Evolutionary conservation across 2,113 vertebrate species (phyloP).

Genomic region (Vireo altiloquus): DNA sequence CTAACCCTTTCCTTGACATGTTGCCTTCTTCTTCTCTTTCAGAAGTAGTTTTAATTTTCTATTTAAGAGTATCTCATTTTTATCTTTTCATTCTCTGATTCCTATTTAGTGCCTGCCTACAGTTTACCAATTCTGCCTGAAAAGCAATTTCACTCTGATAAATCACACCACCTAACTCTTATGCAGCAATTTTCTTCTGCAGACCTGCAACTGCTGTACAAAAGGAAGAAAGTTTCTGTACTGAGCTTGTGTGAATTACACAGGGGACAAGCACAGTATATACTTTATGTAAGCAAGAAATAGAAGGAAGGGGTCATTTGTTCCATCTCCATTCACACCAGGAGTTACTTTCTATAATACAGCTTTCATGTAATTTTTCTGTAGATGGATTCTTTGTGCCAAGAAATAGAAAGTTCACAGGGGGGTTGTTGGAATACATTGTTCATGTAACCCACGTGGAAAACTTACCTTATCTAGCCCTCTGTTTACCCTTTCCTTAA

Average conservation of each 20-base stretch:
- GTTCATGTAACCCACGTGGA: background rate
- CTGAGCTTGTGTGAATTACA: background rate
- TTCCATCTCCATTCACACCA: background rate
- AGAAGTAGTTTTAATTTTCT: background rate
- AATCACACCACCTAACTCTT: background rate
- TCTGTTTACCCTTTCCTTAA: background rate
- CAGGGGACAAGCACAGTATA: background rate
- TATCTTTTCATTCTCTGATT: background rate
- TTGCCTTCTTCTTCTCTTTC: background rate
- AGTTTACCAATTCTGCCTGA: background rate
- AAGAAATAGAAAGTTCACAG: background rate
- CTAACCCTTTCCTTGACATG: background rate
- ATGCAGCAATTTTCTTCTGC: background rate
- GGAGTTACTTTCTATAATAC: background rate
- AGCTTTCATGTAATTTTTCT: background rate
- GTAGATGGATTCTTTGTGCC: background rate
- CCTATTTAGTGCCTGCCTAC: background rate
- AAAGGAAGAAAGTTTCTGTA: background rate
- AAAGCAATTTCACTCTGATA: background rate
- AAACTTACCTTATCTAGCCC: background rate
- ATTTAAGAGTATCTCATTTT: background rate
- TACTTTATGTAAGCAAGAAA: background rate
- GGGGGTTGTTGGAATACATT: fast-evolving
- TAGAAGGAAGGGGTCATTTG: background rate
- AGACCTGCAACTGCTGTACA: background rate